phyloP scores from a whole-genome alignment of 2,113 vertebrate species.

The Genyomyrus donnyi region DNA sequence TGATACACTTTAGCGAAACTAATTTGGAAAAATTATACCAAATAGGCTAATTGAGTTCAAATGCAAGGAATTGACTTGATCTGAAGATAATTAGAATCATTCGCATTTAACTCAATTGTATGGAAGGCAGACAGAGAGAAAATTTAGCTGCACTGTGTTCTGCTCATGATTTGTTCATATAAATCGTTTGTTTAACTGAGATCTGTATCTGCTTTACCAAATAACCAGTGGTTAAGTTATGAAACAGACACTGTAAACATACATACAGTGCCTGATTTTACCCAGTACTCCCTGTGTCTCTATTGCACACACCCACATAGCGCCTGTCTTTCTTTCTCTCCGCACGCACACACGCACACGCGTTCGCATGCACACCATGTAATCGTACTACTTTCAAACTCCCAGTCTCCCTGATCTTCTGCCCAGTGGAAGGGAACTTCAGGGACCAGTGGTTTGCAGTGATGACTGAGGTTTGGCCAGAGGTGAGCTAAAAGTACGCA shows the following conservation, averaged over 20 bases:
- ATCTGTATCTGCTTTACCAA: not conserved
- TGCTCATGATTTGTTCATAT: not conserved
- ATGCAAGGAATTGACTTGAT: not conserved
- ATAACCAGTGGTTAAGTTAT: not conserved
- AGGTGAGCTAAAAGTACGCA: not conserved
- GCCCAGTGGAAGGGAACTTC: not conserved
- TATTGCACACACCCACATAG: not conserved
- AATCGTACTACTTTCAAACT: not conserved
- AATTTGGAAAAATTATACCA: slow-evolving; percentile 1
- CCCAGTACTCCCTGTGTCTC: not conserved
- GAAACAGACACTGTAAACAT: not conserved
- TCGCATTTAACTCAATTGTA: not conserved
- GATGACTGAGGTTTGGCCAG: not conserved
- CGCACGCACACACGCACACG: not conserved
- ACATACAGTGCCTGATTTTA: not conserved
- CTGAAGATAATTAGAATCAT: slow-evolving; percentile 2
- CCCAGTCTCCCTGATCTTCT: not conserved
- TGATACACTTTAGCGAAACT: not conserved
- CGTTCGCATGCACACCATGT: not conserved
- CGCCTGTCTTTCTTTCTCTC: not conserved
- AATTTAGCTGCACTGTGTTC: not conserved
- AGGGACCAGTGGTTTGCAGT: not conserved
- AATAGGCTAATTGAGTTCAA: not conserved
- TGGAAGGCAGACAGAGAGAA: not conserved
- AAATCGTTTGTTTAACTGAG: not conserved